These are phyloP conservation scores for Malurus melanocephalus DNA, from an alignment of 2,113 vertebrate genomes.

Conservation along the genomic window DNA sequence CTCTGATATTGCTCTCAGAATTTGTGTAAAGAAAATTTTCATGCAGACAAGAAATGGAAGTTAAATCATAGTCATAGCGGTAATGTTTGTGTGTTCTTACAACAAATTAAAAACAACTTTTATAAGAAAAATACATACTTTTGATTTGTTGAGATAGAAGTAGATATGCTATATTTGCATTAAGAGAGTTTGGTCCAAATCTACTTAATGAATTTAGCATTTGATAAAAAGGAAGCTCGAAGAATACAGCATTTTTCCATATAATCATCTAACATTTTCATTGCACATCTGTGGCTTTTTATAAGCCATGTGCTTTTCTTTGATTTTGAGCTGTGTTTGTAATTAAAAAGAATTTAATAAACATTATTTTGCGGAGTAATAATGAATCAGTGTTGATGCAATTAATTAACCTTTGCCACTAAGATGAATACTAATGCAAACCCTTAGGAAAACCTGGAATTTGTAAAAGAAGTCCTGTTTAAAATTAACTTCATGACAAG, in stretches of 20 bases:
- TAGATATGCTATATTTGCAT: not conserved
- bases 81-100: not conserved
- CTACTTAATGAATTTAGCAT: not conserved
- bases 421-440: not conserved
- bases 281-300: not conserved
- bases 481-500: not conserved
- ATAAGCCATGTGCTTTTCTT: not conserved
- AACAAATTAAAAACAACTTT: not conserved
- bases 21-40: not conserved
- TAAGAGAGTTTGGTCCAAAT: not conserved
- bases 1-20: not conserved
- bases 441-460: not conserved
- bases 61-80: not conserved
- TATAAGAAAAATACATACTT: not conserved
- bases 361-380: not conserved
- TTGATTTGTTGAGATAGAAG: not conserved
- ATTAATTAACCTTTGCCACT: not conserved
- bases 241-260: not conserved
- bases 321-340: not conserved
- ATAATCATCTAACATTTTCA: not conserved
- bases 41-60: not conserved
- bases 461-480: not conserved
- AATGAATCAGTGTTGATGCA: not conserved
- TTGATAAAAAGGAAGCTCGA: not conserved
- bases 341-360: conserved; percentile 4